Conservation (phyloP, 2,113 vertebrate genomes). For the Myiozetetes cayanensis region DNA sequence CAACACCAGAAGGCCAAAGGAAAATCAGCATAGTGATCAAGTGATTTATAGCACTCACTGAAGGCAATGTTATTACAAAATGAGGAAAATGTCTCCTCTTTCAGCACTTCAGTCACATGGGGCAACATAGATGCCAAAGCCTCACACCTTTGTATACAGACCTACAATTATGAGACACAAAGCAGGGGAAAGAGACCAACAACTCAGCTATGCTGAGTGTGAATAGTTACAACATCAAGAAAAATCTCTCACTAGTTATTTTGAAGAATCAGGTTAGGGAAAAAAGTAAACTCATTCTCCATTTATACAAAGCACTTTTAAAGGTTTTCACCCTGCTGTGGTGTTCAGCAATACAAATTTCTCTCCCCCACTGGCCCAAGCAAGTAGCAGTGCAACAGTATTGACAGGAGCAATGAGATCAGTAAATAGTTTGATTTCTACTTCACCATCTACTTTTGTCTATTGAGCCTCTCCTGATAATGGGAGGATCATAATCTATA, state of each 20-base stretch:
- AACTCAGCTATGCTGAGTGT: background rate
- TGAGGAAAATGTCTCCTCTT: background rate
- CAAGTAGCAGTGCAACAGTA: background rate
- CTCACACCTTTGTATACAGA: background rate
- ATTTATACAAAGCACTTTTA: background rate
- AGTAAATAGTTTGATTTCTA: background rate
- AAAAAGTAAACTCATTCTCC: background rate
- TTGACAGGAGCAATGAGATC: background rate
- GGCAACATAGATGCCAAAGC: background rate
- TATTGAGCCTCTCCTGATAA: background rate
- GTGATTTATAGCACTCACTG: background rate
- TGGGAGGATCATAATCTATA: background rate
- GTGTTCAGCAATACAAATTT: background rate
- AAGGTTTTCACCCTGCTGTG: background rate
- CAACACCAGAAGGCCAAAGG: conserved; percentile 26
- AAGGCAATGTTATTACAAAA: conserved; percentile 7
- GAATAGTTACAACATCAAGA: background rate
- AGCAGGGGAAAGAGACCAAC: background rate
- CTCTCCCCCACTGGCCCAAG: background rate
- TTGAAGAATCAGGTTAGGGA: background rate
- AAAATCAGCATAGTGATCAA: conserved; percentile 36
- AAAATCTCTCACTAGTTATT: background rate
- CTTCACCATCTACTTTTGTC: background rate
- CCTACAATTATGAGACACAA: background rate
- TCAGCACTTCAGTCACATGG: background rate